These are phyloP conservation scores for Phrynosoma platyrhinos DNA, from an alignment of 2,113 vertebrate genomes.

Conservation along the genomic window DNA sequence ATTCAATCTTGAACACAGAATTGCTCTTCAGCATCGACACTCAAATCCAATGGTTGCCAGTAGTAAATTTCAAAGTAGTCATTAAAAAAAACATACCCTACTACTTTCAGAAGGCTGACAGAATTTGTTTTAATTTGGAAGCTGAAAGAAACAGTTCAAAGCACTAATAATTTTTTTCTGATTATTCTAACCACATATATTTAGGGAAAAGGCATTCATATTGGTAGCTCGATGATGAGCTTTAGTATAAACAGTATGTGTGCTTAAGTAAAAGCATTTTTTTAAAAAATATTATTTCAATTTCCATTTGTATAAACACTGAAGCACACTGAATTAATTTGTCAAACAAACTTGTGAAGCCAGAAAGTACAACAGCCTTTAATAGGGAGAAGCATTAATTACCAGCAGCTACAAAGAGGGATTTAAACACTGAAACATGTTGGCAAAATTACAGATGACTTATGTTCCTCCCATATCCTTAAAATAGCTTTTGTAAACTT, in stretches of 20 bases:
- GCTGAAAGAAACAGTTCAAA: constrained; percentile 39
- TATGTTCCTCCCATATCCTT: constrained; percentile 73
- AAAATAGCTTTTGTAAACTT: constrained; percentile 80
- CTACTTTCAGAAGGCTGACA: constrained; percentile 1
- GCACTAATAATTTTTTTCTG: constrained; percentile 9
- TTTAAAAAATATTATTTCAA: constrained; percentile 49
- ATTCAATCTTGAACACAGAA: neutral
- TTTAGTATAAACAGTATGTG: constrained; percentile 2
- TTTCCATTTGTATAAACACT: constrained; percentile 70
- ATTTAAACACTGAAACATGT: constrained; percentile 70
- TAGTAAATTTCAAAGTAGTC: neutral
- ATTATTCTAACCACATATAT: constrained; percentile 17
- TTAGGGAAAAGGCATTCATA: constrained; percentile 27
- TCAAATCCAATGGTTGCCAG: neutral
- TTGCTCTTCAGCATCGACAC: neutral
- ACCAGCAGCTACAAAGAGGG: constrained; percentile 77
- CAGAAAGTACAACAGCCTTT: constrained; percentile 69
- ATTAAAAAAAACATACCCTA: neutral
- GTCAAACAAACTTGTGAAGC: constrained; percentile 73
- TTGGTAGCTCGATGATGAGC: constrained; percentile 39
- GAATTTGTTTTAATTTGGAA: constrained; percentile 25
- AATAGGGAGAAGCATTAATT: constrained; percentile 71
- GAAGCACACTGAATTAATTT: constrained; percentile 75
- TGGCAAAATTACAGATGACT: constrained; percentile 78
- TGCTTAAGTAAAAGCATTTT: constrained; percentile 52